Evolutionary conservation across 2,797 vertebrate genomes (phyloP).

Genomic region (Poecilia picta): DNA sequence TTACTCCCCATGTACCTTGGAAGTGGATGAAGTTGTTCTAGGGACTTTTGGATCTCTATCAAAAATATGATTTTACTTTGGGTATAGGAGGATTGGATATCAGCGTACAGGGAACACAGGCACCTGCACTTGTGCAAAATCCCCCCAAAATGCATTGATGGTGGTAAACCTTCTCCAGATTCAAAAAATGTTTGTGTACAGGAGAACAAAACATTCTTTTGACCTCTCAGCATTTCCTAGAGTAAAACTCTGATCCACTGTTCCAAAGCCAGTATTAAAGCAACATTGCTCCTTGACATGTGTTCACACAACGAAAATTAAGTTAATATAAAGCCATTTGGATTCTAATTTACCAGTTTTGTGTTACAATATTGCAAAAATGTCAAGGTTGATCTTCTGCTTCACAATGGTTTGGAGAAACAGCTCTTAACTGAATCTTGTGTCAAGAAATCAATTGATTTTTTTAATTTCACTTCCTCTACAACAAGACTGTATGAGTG

Average conservation of each 20-base stretch:
- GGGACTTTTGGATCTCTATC: background rate
- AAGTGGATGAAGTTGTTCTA: background rate
- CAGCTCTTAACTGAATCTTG: background rate
- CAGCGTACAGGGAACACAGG: background rate
- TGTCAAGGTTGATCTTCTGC: slow-evolving; percentile 11
- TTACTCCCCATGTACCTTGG: background rate
- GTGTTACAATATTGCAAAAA: slow-evolving; percentile 13
- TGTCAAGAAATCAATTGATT: background rate
- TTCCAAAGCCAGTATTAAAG: background rate
- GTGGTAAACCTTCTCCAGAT: background rate
- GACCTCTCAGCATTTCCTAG: background rate
- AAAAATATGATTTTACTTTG: background rate
- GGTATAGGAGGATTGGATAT: background rate
- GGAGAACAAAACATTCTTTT: background rate
- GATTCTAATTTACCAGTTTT: slow-evolving; percentile 1
- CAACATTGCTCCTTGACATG: background rate
- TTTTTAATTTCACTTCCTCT: background rate
- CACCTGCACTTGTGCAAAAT: background rate
- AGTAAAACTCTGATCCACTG: background rate
- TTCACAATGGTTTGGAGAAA: background rate
- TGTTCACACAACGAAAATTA: background rate
- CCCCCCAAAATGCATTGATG: background rate
- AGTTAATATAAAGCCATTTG: background rate
- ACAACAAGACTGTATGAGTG: background rate
- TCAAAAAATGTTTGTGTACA: background rate